Base-by-base conservation (phyloP, 2,113 vertebrate species). In the Engystomops pustulosus region DNA sequence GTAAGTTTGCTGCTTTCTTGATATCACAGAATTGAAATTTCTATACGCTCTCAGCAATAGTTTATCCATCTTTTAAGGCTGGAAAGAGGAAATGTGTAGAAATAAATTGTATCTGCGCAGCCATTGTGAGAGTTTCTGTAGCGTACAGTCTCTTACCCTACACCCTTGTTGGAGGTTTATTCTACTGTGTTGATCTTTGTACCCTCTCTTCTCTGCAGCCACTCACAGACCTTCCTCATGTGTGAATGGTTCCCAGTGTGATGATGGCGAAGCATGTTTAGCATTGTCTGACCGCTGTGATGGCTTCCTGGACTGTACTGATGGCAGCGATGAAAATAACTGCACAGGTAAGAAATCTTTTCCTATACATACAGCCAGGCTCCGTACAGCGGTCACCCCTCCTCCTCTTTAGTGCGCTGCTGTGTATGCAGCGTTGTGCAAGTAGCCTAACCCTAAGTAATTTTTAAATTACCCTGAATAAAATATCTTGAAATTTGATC, bases 251-350 rank as follows among this genome's bases (percentile, higher is more conserved):
- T 93, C 93, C 1, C 95, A 93, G 74, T 99, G 98, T 0, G 93
- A 94, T 72, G 96, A 99, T 0, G 94, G 95, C 0, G 97, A 99
- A 81, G 92, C 94, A 18, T 99, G 98, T 41, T 84, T 99, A 27
- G 25, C 91, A 84, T 88, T 91, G 74, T 87, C 92, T 0, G 97
- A 99, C 90, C 88, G 91, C 7, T 99, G 98, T 0, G 98, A 99
- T 0, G 96, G 97, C 1, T 99, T 95, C 65, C 90, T 98, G 87
- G 97, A 99, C 92, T 99, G 97, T 83, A 96, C 95, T 0, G 98
- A 99, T 34, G 93, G 95, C 91, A 99, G 97, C 0, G 98, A 99
- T 0, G 98, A 99, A 89, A 92, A 88, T 44, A 94, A 94, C 91
- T 99, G 97, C 90, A 97, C 95, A 0, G 83, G 98, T 98, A 84